Percentiles rank a stretch among this genome's conserved stretches.
These are phyloP conservation scores for Neosilurus mollespiculum DNA, from an alignment of 2,797 vertebrate species.

Conservation along the genomic window DNA sequence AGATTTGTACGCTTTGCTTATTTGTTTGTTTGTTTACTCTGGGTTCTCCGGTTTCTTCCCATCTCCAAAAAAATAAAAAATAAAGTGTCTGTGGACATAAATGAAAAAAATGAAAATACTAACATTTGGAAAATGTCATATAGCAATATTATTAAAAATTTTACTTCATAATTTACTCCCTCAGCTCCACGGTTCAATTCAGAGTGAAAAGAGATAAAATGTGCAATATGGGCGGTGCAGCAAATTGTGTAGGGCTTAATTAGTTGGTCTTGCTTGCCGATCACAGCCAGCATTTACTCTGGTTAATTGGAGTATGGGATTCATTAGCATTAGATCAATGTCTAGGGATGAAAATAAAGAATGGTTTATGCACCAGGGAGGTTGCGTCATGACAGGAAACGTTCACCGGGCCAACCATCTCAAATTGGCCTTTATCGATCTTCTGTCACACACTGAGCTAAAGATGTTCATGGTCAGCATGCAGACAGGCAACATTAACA, in stretches of 20 bases:
- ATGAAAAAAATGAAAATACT: not conserved
- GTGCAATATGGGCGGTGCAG: constrained; percentile 28
- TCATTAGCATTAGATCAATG: constrained; percentile 56
- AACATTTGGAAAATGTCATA: not conserved
- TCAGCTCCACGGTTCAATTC: not conserved
- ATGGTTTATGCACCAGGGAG: constrained; percentile 51
- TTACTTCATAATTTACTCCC: not conserved
- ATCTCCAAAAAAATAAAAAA: no score
- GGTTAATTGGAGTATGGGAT: constrained; percentile 72
- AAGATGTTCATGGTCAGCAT: constrained; percentile 25
- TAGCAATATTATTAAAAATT: not conserved
- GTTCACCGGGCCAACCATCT: constrained; percentile 51
- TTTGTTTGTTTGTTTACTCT: not conserved
- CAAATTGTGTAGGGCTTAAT: constrained; percentile 63
- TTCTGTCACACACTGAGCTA: constrained; percentile 24
- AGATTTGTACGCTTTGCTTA: no score
- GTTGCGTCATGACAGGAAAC: constrained; percentile 44
- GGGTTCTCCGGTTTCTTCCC: not conserved
- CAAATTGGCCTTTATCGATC: constrained; percentile 32
- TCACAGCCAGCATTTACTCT: constrained; percentile 59
- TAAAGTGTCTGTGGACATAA: no score
- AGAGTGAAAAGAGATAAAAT: not conserved
- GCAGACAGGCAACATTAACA: constrained; percentile 30
- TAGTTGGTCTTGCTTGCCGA: constrained; percentile 56
- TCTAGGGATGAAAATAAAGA: constrained; percentile 35